Evolutionary conservation across 2,113 vertebrate species (phyloP).

Genomic region (Oryzias javanicus): DNA sequence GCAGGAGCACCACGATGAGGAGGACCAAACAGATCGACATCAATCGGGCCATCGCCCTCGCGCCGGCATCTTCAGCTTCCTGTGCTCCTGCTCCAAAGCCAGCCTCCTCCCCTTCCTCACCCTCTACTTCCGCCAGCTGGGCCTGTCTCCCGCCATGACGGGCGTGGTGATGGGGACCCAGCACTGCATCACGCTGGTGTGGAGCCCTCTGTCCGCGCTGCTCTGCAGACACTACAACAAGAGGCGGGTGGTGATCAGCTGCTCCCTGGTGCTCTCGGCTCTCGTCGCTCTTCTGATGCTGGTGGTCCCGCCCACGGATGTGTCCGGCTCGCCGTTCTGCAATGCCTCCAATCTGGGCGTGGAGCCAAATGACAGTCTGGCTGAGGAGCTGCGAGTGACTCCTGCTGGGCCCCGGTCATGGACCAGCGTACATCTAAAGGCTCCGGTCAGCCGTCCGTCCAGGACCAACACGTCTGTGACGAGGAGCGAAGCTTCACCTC

Average conservation of each 20-base stretch:
- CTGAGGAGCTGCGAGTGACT: neutral
- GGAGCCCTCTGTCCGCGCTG: slow-evolving; percentile 75
- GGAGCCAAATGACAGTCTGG: neutral
- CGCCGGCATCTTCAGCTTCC: slow-evolving; percentile 80
- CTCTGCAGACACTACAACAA: slow-evolving; percentile 75
- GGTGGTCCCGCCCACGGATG: slow-evolving; percentile 66
- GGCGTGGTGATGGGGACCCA: slow-evolving; percentile 81
- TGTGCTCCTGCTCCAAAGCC: slow-evolving; percentile 74
- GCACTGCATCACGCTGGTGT: slow-evolving; percentile 73
- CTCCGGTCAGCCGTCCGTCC: neutral
- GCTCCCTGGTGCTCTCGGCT: slow-evolving; percentile 76
- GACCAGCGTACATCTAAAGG: neutral
- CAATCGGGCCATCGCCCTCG: slow-evolving; percentile 73
- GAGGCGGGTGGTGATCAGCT: slow-evolving; percentile 70
- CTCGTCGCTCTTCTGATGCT: slow-evolving; percentile 73
- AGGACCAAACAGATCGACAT: slow-evolving; percentile 84
- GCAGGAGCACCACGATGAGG: slow-evolving; percentile 70
- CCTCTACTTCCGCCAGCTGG: slow-evolving; percentile 84
- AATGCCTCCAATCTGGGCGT: slow-evolving; percentile 41
- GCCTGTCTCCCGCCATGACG: slow-evolving; percentile 78
- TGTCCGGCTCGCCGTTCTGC: slow-evolving; percentile 43
- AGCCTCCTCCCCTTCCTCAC: slow-evolving; percentile 86
- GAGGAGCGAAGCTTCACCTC: neutral
- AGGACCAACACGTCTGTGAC: neutral
- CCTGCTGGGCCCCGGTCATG: neutral